Conservation (phyloP, 2,113 vertebrate species). For the Ophiodon elongatus region DNA sequence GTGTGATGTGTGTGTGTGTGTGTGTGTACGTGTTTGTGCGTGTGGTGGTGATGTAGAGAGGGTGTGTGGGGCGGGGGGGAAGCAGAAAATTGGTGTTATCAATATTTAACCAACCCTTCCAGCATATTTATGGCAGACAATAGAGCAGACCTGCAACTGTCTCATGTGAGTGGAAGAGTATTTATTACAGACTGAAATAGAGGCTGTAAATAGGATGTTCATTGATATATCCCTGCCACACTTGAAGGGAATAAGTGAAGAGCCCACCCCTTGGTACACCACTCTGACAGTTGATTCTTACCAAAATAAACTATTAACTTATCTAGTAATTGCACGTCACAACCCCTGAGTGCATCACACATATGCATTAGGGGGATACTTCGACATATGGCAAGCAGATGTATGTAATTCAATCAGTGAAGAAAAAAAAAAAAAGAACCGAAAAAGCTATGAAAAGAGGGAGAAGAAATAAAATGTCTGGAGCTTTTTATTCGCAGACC, state of each 20-base stretch:
- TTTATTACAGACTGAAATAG: slow-evolving; percentile 76
- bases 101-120: slow-evolving; percentile 85
- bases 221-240: slow-evolving; percentile 60
- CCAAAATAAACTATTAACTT: slow-evolving; percentile 53
- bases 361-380: slow-evolving; percentile 68
- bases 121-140: slow-evolving; percentile 85
- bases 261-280: slow-evolving; percentile 26
- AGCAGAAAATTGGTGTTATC: slow-evolving; percentile 82
- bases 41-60: slow-evolving; percentile 50
- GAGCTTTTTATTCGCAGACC: slow-evolving; percentile 64
- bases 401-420: slow-evolving; percentile 76
- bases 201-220: slow-evolving; percentile 76
- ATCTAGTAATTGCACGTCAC: slow-evolving; percentile 39
- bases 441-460: slow-evolving; percentile 73
- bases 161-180: slow-evolving; percentile 80
- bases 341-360: slow-evolving; percentile 21
- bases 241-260: slow-evolving; percentile 15
- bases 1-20: slow-evolving; percentile 46
- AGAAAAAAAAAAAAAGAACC: slow-evolving; percentile 10
- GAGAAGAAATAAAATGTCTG: slow-evolving; percentile 81
- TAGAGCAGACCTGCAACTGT: slow-evolving; percentile 82
- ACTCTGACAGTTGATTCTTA: slow-evolving; percentile 18
- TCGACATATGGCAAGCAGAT: slow-evolving; percentile 79
- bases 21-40: slow-evolving; percentile 38
- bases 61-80: slow-evolving; percentile 43